Base-by-base conservation (phyloP, 2,888 invertebrate genomes). In the Eilema caniola region DNA sequence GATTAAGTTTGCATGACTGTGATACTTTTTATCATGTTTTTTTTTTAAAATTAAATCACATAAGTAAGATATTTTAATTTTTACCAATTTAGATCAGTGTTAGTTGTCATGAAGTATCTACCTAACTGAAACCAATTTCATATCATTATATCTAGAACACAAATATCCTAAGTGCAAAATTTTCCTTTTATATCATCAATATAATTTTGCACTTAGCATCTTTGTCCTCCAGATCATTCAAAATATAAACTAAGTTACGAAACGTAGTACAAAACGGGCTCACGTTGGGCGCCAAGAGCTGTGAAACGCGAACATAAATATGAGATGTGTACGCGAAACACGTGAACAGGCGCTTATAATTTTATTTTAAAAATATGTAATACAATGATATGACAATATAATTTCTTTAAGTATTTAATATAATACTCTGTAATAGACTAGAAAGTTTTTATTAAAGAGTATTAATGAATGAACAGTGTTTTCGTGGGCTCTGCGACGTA, bases 401-500 rank as follows among this genome's bases (percentile, higher is more conserved):
- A 75, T 66, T 71, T 72, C 65, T 28, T 62, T 72, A 72, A 80
- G 70, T 72, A 53, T 53, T 53, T n/a, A 71, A 73, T 69, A 61
- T 71, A 78, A 77, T 81, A 78, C 83, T 85, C 82, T 81, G 83
- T 83, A 82, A 74, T 78, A 83, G 71, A 77, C 66, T 83, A 79
- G 78, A 80, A 81, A 73, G 75, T 81, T 83, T 31, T 74, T 85
- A 88, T 86, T 86, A 87, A 87, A 87, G 75, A 72, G 78, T 83
- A 85, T 86, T 85, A 88, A 86, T 88, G 86, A 83, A 86, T 78
- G 76, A 77, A 79, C 78, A 78, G 79, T 84, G 85, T 84, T 87
- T 86, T 79, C 76, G 77, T 85, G 72, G 67, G 71, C 69, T 75
- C 76, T 67, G 76, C 67, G 74, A 77, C 75, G 77, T 69, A 78